phyloP scores from a whole-genome alignment of 2,113 vertebrate species.

The Oncorhynchus kisutch region DNA sequence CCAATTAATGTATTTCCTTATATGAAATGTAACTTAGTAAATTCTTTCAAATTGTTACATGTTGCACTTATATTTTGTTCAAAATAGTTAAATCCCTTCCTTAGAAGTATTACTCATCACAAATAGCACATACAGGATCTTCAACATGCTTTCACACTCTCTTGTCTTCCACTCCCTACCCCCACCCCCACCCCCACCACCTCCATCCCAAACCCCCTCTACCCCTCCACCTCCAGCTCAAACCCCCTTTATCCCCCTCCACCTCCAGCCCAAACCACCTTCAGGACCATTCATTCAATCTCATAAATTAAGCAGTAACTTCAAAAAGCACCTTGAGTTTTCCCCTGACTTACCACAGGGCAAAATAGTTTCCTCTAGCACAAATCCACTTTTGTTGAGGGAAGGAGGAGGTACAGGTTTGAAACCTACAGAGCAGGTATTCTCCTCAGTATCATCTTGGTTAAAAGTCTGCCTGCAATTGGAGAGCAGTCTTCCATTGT shows the following conservation, averaged over 20 bases:
- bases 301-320: constrained; percentile 40
- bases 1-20: too few relatives aligned
- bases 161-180: background rate
- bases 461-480: constrained; percentile 16
- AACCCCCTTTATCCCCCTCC: too few relatives aligned
- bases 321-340: constrained; percentile 47
- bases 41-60: too few relatives aligned
- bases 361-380: constrained; percentile 43
- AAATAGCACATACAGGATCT: constrained; percentile 6
- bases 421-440: constrained; percentile 47
- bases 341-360: constrained; percentile 40
- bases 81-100: constrained; percentile 67
- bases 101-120: background rate
- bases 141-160: background rate
- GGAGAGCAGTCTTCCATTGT: background rate
- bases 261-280: too few relatives aligned
- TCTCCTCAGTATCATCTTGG: constrained; percentile 51
- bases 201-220: constrained; percentile 49
- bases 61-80: too few relatives aligned
- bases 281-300: too few relatives aligned
- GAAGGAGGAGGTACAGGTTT: background rate
- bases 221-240: background rate
- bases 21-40: too few relatives aligned
- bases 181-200: background rate
- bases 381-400: constrained; percentile 12